Conservation (phyloP, 2,113 vertebrate species). For the Osmerus eperlanus region DNA sequence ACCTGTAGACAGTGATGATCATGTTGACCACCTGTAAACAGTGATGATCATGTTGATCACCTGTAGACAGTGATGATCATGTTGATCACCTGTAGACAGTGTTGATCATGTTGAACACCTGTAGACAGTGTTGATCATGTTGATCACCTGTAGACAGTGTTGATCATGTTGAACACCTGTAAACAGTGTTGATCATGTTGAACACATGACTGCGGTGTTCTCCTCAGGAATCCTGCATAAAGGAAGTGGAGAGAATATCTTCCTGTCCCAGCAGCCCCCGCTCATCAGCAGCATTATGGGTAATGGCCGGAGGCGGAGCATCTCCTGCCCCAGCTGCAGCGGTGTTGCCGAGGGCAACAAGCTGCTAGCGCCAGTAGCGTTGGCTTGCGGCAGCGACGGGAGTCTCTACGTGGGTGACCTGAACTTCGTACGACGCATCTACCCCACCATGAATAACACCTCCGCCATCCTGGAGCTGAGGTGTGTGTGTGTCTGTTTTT, state of each 20-base stretch:
- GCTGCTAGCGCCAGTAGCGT: constrained; percentile 82
- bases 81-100: not conserved
- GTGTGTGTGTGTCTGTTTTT: constrained; percentile 57
- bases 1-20: not conserved
- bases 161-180: not conserved
- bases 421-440: constrained; percentile 86
- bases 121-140: not conserved
- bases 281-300: constrained; percentile 90
- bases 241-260: constrained; percentile 87
- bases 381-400: constrained; percentile 83
- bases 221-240: constrained; percentile 84
- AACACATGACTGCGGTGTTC: not conserved
- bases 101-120: not conserved
- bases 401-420: constrained; percentile 89
- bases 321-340: constrained; percentile 89
- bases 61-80: not conserved
- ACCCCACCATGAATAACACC: constrained; percentile 81
- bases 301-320: constrained; percentile 84
- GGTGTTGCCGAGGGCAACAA: constrained; percentile 90
- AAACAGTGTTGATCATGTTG: no score
- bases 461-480: constrained; percentile 87
- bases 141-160: not conserved
- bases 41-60: not conserved
- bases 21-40: not conserved
- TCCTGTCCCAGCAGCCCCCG: constrained; percentile 84